Base-by-base conservation (phyloP, 1,140 invertebrate genomes). In the Drosophila lacertosa region DNA sequence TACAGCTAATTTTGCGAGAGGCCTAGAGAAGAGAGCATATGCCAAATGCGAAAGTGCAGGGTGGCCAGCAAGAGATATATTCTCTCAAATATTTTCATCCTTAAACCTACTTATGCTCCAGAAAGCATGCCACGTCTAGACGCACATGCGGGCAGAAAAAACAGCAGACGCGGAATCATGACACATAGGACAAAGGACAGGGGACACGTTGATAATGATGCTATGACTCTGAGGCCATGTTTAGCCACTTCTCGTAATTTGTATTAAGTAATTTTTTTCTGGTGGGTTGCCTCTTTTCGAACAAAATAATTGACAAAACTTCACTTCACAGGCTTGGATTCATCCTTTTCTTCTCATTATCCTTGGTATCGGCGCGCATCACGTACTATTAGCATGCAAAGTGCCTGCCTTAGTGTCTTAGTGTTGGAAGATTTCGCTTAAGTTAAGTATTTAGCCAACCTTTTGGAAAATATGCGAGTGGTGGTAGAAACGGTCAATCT, bases 221-320 rank as follows among this genome's bases (percentile, higher is more conserved):
- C n/a, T n/a, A n/a, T n/a, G n/a, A n/a, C n/a, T n/a, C n/a, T n/a
- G n/a, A n/a, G n/a, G n/a, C n/a, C n/a, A n/a, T n/a, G n/a, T n/a
- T n/a, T n/a, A n/a, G n/a, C n/a, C n/a, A n/a, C n/a, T n/a, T n/a
- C n/a, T n/a, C n/a, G n/a, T n/a, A n/a, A n/a, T n/a, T n/a, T n/a
- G n/a, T n/a, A n/a, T 48, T 47, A 48, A 26, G 53, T 53, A 15
- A 57, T 35, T 51, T 26, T 54, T 54, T 64, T 48, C 39, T 54
- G 60, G 16, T 45, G 48, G 24, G 29, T 10, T 39, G 11, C 13
- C 33, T 16, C 11, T n/a, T 57, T 5, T 48, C 2, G 10, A 50
- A 48, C 24, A 50, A 66, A 58, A 45, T 45, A 11, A 44, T 26
- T 40, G 33, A 7, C 32, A 29, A 35, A 53, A 16, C 4, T 45